Conservation (phyloP, 2,113 vertebrate genomes). For the rat (Rattus norvegicus) region GRCr8 NC_086028.1:96929001-96929500, state of each 20-base stretch:
- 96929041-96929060: background rate
- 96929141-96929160: background rate
- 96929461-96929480: background rate
- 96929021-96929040: too few species aligned
- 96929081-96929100: background rate
- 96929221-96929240: background rate
- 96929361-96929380: background rate
- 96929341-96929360: background rate
- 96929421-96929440: background rate
- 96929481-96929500: background rate
- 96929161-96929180: too few species aligned
- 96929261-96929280: too few species aligned
- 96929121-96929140: background rate
- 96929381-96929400: background rate
- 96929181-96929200: too few species aligned
- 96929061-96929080: background rate
- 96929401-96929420: background rate
- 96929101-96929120: too few species aligned
- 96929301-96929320: too few species aligned
- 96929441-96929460: background rate
- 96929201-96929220: fast-evolving
- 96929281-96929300: background rate
- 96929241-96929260: too few species aligned
- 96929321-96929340: background rate
- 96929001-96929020: background rate